Conservation (phyloP, 2,113 vertebrate species). For the Hemibagrus wyckioides region DNA sequence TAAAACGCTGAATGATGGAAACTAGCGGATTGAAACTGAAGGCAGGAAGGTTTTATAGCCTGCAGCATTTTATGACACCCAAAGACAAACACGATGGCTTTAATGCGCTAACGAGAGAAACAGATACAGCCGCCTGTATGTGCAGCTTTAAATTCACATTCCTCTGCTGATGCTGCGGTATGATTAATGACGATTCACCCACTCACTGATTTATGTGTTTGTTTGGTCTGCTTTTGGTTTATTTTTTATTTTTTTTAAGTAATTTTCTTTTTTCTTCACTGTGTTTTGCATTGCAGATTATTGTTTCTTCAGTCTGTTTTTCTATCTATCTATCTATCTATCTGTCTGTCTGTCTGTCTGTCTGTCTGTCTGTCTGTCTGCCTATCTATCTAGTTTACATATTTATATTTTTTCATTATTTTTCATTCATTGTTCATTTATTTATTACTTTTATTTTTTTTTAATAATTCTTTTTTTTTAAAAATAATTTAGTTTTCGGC, state of each 20-base stretch:
- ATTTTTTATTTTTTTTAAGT: background rate
- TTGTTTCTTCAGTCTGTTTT: background rate
- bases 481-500: too few relatives aligned
- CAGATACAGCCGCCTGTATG: background rate
- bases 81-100: constrained; percentile 34
- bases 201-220: background rate
- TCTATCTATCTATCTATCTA: background rate
- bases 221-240: background rate
- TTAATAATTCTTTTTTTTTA: background rate
- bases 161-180: background rate
- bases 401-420: background rate
- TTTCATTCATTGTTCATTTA: background rate
- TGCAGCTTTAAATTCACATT: background rate
- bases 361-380: too few relatives aligned
- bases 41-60: constrained; percentile 29
- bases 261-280: background rate
- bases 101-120: constrained; percentile 9
- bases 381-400: background rate
- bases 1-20: constrained; percentile 37
- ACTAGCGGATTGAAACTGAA: background rate
- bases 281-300: too few relatives aligned
- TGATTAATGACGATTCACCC: background rate
- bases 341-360: background rate
- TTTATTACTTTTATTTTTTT: background rate
- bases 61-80: constrained; percentile 28